phyloP scores from a whole-genome alignment of 2,888 invertebrate species.

The Acleris holmiana region DNA sequence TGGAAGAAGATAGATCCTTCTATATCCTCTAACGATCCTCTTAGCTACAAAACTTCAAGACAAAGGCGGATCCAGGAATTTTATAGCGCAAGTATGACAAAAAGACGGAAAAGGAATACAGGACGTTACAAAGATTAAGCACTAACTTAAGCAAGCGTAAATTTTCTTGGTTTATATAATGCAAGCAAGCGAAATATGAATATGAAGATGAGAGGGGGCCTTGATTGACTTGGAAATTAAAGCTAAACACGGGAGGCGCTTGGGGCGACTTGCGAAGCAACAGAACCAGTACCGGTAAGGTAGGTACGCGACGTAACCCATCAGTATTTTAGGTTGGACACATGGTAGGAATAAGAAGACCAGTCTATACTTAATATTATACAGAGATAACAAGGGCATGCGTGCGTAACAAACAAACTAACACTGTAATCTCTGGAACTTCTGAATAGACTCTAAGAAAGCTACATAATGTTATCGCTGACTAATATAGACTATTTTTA shows the following conservation, averaged over 20 bases:
- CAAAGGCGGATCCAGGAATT: background rate
- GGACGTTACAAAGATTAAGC: no score
- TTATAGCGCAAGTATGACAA: no score
- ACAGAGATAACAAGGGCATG: no score
- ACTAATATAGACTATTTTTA: no score
- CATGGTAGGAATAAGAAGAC: no score
- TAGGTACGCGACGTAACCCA: background rate
- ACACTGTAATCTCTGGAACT: no score
- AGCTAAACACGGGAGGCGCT: constrained; percentile 54
- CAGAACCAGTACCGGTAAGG: background rate
- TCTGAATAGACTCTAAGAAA: no score
- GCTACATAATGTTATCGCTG: no score
- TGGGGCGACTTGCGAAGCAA: constrained; percentile 29
- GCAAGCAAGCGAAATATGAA: constrained; percentile 30
- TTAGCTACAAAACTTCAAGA: background rate
- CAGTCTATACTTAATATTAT: background rate
- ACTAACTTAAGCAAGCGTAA: no score
- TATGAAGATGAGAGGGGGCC: constrained; percentile 36
- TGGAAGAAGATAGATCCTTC: background rate
- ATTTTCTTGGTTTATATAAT: constrained; percentile 18
- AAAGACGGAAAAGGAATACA: no score
- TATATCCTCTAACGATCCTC: background rate
- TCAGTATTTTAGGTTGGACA: background rate
- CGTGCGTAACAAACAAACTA: no score
- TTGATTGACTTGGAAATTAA: constrained; percentile 54